Evolutionary conservation across 1,140 invertebrate species (phyloP).

Genomic region (Drosophila mojavensis): DNA sequence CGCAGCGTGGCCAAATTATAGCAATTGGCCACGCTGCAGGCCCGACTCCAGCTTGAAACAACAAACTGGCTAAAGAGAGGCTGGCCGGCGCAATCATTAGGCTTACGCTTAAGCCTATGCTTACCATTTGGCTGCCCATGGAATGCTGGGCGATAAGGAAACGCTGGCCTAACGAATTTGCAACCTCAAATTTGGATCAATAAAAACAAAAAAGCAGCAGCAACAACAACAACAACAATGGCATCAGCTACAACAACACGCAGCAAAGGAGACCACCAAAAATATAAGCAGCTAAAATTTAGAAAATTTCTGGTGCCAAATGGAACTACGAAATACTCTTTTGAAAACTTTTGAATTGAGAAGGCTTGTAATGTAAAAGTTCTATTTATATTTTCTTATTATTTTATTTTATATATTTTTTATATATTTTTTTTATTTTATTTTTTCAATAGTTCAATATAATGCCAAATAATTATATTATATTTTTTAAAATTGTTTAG

Average conservation of each 20-base stretch:
- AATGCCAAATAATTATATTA: no score
- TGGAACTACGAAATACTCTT: background rate
- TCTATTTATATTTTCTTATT: no score
- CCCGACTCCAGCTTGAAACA: slow-evolving; percentile 13
- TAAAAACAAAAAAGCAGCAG: slow-evolving; percentile 26
- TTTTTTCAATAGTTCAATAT: no score
- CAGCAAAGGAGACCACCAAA: slow-evolving; percentile 38
- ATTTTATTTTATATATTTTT: no score
- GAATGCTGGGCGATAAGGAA: slow-evolving; percentile 65
- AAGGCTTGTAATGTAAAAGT: no score
- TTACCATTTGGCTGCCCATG: slow-evolving; percentile 26
- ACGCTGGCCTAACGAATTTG: slow-evolving; percentile 61
- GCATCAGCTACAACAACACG: slow-evolving; percentile 22
- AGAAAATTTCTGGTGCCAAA: background rate
- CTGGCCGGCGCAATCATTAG: slow-evolving; percentile 48
- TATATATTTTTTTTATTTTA: no score
- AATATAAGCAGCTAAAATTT: slow-evolving; percentile 3
- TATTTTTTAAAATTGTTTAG: no score
- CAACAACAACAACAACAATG: background rate
- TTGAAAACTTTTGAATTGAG: background rate
- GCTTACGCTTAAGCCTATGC: slow-evolving; percentile 16
- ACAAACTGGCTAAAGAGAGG: slow-evolving; percentile 45
- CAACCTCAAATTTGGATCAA: slow-evolving; percentile 74
- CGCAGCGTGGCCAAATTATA: slow-evolving; percentile 50
- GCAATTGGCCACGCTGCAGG: slow-evolving; percentile 56